phyloP scores from a whole-genome alignment of 1,140 invertebrate genomes.

The Aphaenogaster ashmeadi region DNA sequence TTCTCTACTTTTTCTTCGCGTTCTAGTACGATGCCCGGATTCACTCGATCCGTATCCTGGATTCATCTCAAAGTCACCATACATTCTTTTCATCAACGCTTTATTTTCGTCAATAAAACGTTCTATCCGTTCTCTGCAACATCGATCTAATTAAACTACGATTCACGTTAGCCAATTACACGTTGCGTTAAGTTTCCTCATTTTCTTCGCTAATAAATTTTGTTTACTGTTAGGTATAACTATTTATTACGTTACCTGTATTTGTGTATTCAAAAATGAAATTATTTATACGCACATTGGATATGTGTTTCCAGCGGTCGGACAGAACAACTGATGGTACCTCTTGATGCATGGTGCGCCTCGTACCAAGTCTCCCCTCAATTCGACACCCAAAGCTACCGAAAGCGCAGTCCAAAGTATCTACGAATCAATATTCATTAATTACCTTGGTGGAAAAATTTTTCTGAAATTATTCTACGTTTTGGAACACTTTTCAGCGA shows the following conservation, averaged over 20 bases:
- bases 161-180: not conserved
- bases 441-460: not conserved
- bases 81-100: conserved; percentile 96
- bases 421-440: conserved; percentile 86
- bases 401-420: conserved; percentile 96
- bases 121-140: conserved; percentile 95
- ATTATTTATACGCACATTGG: conserved; percentile 91
- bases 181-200: not conserved
- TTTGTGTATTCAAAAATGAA: not conserved
- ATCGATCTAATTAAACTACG: not conserved
- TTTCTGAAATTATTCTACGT: not conserved
- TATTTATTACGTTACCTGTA: not conserved
- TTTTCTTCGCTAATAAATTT: not conserved
- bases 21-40: conserved; percentile 83
- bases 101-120: conserved; percentile 97
- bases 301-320: conserved; percentile 95
- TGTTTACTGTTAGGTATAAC: not conserved
- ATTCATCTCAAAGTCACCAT: conserved; percentile 93
- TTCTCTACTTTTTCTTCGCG: conserved; percentile 77
- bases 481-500: too few species aligned
- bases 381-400: conserved; percentile 93
- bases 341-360: conserved; percentile 96
- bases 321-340: conserved; percentile 96
- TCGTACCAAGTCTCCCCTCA: conserved; percentile 94
- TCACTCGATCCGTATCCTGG: conserved; percentile 87